Base-by-base conservation (phyloP, 2,888 invertebrate species). In the Epinotia demarniana region DNA sequence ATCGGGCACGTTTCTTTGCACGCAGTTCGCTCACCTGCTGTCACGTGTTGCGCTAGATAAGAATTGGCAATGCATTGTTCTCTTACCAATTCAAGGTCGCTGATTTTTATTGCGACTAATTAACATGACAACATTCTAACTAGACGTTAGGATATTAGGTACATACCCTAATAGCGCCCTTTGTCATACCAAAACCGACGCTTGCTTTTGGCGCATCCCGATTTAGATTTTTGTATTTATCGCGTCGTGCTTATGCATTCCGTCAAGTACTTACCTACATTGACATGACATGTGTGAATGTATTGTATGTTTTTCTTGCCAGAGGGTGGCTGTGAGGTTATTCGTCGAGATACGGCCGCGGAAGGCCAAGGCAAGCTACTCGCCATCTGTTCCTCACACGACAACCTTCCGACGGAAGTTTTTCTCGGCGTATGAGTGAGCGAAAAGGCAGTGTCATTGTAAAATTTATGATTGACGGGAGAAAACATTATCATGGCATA, bases 351-450 rank as follows among this genome's bases (percentile, higher is more conserved):
- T 73, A 76, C 83, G 81, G 83, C 80, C 77, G 74, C 74, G 75
- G 86, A 90, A 89, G 91, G 91, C 87, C 88, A 88, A 89, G 92
- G 92, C 81, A 73, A 87, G 80, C 88, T 39, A 78, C 81, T 80
- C 79, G 78, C 89, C 92, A 90, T 90, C 87, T 92, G 92, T 86
- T 85, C 46, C 39, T 39, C 18, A 53, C 80, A 80, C 43, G 68
- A 43, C 63, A 73, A 68, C 73, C 73, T 73, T 73, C 68, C 55
- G 49, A n/a, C 23, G 57, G 19, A 55, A 68, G 62, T 68, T 64
- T 75, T 75, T 70, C 64, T 70, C 23, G n/a, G 60, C 67, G 12
- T 64, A 33, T 68, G 72, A 49, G 64, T 72, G 66, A 72, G 60
- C 72, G 23, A 16, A 71, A 39, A 19, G 62, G n/a, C 74, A 63